Percentiles rank a stretch among this genome's conserved stretches.
phyloP scores from a whole-genome alignment of 2,797 vertebrate species.

The Balearica regulorum region DNA sequence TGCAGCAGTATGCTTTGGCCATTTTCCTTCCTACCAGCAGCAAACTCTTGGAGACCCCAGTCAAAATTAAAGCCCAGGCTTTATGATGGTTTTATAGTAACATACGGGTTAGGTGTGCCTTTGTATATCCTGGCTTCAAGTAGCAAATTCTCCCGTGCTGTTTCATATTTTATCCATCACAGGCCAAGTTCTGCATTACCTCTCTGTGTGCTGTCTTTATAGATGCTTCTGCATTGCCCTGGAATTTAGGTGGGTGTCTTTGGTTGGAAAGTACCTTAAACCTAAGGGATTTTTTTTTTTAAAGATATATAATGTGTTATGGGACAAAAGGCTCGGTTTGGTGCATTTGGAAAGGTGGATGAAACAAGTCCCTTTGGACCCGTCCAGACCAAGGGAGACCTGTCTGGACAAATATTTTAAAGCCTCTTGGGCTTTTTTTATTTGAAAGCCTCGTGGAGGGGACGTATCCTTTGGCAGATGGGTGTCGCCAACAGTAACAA shows the following conservation, averaged over 20 bases:
- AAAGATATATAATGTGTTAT: no score
- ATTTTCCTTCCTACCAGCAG: neutral
- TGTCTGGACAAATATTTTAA: neutral
- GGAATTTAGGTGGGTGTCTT: neutral
- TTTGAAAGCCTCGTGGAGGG: neutral
- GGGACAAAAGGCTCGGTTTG: neutral
- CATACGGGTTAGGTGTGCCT: accelerated
- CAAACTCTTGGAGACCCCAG: neutral
- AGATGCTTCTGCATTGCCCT: neutral
- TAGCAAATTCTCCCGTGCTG: neutral
- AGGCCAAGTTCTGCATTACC: accelerated
- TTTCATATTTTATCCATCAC: neutral
- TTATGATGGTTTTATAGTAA: neutral
- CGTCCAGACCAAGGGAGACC: neutral
- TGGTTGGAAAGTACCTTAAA: neutral
- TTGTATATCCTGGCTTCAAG: neutral
- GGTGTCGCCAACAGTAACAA: neutral
- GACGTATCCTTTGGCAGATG: neutral
- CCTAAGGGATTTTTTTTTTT: neutral
- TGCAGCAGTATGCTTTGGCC: accelerated
- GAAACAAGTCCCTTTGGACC: neutral
- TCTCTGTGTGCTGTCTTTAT: neutral
- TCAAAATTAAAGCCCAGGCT: neutral
- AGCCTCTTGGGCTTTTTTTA: neutral
- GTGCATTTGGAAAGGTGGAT: neutral